phyloP scores from a whole-genome alignment of 2,888 invertebrate genomes.

The Siphlonurus alternatus region DNA sequence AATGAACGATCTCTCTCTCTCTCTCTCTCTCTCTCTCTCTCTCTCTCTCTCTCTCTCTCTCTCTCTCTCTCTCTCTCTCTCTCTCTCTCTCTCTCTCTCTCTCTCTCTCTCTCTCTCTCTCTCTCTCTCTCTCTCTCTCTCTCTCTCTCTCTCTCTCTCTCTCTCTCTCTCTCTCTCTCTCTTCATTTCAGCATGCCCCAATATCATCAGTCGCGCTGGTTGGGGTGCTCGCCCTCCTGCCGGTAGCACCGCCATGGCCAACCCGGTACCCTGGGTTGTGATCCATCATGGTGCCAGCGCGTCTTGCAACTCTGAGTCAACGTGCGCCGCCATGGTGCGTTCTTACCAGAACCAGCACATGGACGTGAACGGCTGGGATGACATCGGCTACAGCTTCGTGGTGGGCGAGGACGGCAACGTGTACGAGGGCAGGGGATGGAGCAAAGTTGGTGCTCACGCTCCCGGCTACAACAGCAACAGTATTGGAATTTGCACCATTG shows the following conservation, averaged over 20 bases:
- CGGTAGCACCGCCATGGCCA: constrained; percentile 11
- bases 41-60: too few species aligned
- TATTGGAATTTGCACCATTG: constrained; percentile 35
- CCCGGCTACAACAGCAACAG: constrained; percentile 26
- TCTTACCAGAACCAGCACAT: constrained; percentile 25
- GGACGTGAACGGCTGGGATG: constrained; percentile 24
- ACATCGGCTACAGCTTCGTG: constrained; percentile 30
- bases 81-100: too few species aligned
- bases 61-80: too few species aligned
- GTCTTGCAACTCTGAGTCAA: constrained; percentile 18
- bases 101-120: constrained; percentile 21
- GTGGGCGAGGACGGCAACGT: constrained; percentile 33
- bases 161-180: too few species aligned
- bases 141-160: too few species aligned
- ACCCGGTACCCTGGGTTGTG: constrained; percentile 24
- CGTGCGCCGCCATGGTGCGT: constrained; percentile 22
- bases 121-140: too few species aligned
- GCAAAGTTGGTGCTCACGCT: constrained; percentile 27
- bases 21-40: too few species aligned
- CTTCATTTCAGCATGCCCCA: neutral
- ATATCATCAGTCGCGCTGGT: constrained; percentile 32
- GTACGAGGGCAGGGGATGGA: constrained; percentile 30
- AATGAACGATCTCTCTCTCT: too few species aligned
- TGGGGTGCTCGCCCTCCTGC: constrained; percentile 34
- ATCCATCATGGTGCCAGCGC: constrained; percentile 25